phyloP scores from a whole-genome alignment of 1,140 invertebrate genomes.

The Thaumatotibia leucotreta region DNA sequence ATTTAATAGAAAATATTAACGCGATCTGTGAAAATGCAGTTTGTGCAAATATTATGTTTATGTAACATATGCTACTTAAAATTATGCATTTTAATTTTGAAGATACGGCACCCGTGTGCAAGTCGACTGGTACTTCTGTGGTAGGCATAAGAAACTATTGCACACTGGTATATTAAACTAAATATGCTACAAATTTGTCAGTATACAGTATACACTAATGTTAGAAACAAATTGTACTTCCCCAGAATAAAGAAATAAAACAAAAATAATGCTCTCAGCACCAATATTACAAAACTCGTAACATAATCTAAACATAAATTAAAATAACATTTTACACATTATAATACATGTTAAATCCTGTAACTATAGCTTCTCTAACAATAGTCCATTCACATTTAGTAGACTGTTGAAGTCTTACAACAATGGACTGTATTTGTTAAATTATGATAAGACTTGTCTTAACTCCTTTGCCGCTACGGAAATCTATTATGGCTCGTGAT shows the following conservation, averaged over 20 bases:
- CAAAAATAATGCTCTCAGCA: constrained; percentile 56
- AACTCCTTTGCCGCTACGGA: background rate
- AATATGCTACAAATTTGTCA: background rate
- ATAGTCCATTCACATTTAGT: background rate
- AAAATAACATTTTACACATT: constrained; percentile 59
- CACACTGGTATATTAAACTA: background rate
- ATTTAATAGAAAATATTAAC: too few relatives aligned
- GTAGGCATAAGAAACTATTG: background rate
- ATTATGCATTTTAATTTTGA: background rate
- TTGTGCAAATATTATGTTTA: too few relatives aligned
- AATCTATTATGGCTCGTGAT: background rate
- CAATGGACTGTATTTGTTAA: background rate
- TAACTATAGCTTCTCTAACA: constrained; percentile 11
- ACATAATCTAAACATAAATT: constrained; percentile 42
- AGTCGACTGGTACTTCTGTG: background rate
- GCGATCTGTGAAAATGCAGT: too few relatives aligned
- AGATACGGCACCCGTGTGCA: background rate
- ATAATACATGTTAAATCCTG: constrained; percentile 11
- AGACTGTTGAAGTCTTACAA: background rate
- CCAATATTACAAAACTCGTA: constrained; percentile 42
- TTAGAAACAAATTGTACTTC: constrained; percentile 14
- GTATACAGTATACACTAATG: constrained; percentile 10
- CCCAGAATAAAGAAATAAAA: constrained; percentile 34
- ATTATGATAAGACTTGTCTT: background rate
- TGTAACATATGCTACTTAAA: background rate